phyloP scores from a whole-genome alignment of 2,797 vertebrate species.

The Saxicola maurus region DNA sequence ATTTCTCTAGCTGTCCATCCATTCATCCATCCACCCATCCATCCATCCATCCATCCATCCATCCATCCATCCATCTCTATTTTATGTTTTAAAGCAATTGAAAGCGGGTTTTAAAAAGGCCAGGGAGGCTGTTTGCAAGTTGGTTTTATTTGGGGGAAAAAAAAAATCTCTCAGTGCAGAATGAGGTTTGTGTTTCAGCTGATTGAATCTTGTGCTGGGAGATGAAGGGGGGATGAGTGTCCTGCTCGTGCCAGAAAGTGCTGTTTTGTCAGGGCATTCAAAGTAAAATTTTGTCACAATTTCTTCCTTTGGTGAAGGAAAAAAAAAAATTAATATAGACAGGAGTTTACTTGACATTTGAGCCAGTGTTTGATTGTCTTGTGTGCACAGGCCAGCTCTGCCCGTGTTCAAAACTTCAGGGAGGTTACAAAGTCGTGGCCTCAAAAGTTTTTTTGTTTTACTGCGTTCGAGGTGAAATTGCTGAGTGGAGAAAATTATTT shows the following conservation, averaged over 20 bases:
- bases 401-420: slow-evolving; percentile 30
- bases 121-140: slow-evolving; percentile 13
- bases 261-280: neutral
- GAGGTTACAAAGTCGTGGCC: slow-evolving; percentile 35
- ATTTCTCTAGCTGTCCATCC: slow-evolving; percentile 44
- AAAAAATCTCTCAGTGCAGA: neutral
- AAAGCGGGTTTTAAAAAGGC: slow-evolving; percentile 32
- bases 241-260: slow-evolving; percentile 9
- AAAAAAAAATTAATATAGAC: neutral
- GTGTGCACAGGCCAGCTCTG: slow-evolving; percentile 28
- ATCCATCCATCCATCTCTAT: slow-evolving; percentile 12
- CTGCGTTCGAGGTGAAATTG: neutral
- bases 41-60: slow-evolving; percentile 13
- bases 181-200: slow-evolving; percentile 29
- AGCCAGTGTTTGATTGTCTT: neutral
- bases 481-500: neutral
- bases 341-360: neutral
- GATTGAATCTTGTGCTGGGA: slow-evolving; percentile 27
- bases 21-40: neutral
- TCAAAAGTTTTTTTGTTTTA: slow-evolving; percentile 36
- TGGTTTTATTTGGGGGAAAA: neutral
- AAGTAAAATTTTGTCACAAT: slow-evolving; percentile 25
- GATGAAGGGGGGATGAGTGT: slow-evolving; percentile 1
- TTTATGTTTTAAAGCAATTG: slow-evolving; percentile 9
- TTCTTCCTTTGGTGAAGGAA: neutral